Evolutionary conservation across 2,797 vertebrate species (phyloP).

Genomic region (Galago senegalensis): DNA sequence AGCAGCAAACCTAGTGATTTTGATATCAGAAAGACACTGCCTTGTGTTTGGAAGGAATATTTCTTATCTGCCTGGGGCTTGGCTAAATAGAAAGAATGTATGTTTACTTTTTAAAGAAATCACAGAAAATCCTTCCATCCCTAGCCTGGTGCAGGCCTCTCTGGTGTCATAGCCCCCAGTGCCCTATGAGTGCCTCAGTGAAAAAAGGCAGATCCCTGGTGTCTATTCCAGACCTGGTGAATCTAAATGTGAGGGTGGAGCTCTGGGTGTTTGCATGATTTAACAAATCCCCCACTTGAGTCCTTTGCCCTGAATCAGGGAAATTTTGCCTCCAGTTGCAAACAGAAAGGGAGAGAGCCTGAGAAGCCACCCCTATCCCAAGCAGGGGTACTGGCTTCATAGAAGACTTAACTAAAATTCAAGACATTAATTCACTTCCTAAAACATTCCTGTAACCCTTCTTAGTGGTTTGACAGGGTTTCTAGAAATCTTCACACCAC

Average conservation of each 20-base stretch:
- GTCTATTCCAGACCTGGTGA: background rate
- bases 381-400: background rate
- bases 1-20: background rate
- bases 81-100: slow-evolving; percentile 10
- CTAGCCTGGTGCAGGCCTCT: background rate
- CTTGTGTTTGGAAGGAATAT: background rate
- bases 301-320: background rate
- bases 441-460: background rate
- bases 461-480: background rate
- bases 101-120: slow-evolving; percentile 10
- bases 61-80: slow-evolving; percentile 22
- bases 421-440: background rate
- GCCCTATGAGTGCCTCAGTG: background rate
- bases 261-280: background rate
- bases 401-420: background rate
- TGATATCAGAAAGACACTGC: background rate
- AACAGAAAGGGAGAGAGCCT: background rate
- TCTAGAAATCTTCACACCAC: background rate
- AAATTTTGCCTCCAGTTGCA: background rate
- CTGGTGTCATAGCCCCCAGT: background rate
- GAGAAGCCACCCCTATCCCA: background rate
- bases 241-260: background rate
- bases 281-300: background rate
- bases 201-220: background rate
- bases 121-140: background rate